Base-by-base conservation (phyloP, 2,797 vertebrate species). In the Manis pentadactyla region DNA sequence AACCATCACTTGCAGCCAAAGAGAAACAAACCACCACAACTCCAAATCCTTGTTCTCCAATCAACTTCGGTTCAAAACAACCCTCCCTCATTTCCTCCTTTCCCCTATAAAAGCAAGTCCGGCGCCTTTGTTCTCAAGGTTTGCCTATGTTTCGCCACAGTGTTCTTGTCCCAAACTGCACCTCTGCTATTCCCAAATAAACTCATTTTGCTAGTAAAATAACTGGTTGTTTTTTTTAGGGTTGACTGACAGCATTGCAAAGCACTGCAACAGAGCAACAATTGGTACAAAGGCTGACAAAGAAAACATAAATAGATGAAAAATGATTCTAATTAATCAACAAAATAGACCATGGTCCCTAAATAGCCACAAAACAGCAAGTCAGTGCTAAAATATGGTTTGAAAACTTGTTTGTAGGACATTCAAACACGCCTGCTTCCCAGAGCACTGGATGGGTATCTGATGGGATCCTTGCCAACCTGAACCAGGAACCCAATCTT, bases 261-360 rank as follows among this genome's bases (percentile, higher is more conserved):
- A 87, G 9, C 27, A 39, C 21, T 68, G 21, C 61, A 81, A 25
- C 2, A 11, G 51, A 69, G 51, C 31, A 92, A 57, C 23, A 51
- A 59, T 4, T 74, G 27, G 49, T 49, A 64, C 77, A 86, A 89
- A 93, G 14, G 31, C 74, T 90, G 53, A 69, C 61, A 51, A 75
- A 92, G 68, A 82, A 93, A 95, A 85, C 57, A 73, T 81, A 96
- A 96, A 77, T 7, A 74, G 27, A 77, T 78, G 10, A 34, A 78
- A 95, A 98, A 90, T 31, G 3, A 89, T 2, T 49, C 29, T 4
- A 29, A 51, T 87, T 31, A 87, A 63, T 68, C 82, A 64, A 61
- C 37, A 51, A 69, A 96, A 68, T 64, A 77, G 75, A 73, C 59
- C 31, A 71, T 11, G 81, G 53, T 87, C 42, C 34, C 85, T 92